phyloP scores from a whole-genome alignment of 2,113 vertebrate genomes.

The Leptosomus discolor region DNA sequence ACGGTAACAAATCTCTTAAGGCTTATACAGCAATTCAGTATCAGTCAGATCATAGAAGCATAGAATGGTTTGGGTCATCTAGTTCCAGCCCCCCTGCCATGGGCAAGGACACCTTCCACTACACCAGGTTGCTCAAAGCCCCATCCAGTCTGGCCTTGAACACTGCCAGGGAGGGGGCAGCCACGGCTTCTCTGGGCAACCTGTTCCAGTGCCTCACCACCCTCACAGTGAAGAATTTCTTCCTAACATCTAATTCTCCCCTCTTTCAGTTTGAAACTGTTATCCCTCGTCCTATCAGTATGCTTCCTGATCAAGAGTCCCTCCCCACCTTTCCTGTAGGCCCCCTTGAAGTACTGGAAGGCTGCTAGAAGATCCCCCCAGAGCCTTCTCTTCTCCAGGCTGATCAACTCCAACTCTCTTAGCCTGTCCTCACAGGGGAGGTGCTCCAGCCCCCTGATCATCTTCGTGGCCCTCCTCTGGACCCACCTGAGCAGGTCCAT shows the following conservation, averaged over 20 bases:
- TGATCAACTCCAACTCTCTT: too few species aligned
- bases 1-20: neutral
- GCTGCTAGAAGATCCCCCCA: too few species aligned
- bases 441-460: neutral
- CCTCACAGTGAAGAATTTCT: neutral
- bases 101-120: neutral
- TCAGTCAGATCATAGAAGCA: neutral
- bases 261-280: neutral
- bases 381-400: too few species aligned
- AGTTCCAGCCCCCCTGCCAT: neutral
- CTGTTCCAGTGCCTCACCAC: neutral
- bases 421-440: neutral
- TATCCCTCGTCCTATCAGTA: too few species aligned
- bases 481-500: neutral
- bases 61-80: neutral
- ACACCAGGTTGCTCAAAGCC: neutral
- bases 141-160: neutral
- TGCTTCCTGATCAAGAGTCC: too few species aligned
- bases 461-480: neutral
- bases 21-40: neutral
- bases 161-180: neutral
- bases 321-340: neutral
- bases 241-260: neutral
- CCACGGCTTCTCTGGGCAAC: neutral
- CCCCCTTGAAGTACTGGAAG: neutral